These are phyloP conservation scores for Aleiodes testaceus DNA, from an alignment of 2,888 invertebrate genomes.

Conservation along the genomic window DNA sequence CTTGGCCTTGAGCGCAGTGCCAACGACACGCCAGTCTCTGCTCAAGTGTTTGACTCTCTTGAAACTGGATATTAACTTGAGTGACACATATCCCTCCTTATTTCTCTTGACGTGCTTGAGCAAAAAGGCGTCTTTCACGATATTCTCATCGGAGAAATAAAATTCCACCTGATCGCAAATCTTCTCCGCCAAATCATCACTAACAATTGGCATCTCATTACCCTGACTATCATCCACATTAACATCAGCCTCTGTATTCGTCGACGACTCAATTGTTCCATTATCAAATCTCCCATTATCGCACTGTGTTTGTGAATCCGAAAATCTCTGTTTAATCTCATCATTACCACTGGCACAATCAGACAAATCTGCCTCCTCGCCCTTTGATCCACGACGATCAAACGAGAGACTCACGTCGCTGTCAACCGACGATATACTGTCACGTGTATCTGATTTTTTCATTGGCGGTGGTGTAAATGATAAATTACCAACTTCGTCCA, in stretches of 20 bases:
- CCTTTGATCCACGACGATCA: conserved; percentile 74
- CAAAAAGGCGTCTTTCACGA: conserved; percentile 95
- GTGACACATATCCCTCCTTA: conserved; percentile 95
- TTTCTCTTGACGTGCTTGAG: conserved; percentile 95
- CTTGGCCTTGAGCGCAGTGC: conserved; percentile 86
- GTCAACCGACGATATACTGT: conserved; percentile 78
- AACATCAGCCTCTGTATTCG: not conserved
- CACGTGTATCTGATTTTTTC: conserved; percentile 76
- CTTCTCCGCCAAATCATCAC: conserved; percentile 84
- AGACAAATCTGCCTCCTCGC: conserved; percentile 77
- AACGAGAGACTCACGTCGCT: conserved; percentile 77
- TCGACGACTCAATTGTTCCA: not conserved
- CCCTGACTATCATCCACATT: conserved; percentile 26
- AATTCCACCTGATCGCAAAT: conserved; percentile 93
- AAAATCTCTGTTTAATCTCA: conserved; percentile 65
- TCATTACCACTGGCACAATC: conserved; percentile 83
- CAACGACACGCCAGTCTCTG: conserved; percentile 95
- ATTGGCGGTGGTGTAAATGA: conserved; percentile 72
- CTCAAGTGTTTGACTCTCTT: conserved; percentile 95
- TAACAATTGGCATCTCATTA: conserved; percentile 75
- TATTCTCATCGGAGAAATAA: conserved; percentile 96
- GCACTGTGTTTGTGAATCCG: not conserved
- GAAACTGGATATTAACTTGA: conserved; percentile 96
- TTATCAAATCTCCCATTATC: not conserved
- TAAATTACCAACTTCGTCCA: conserved; percentile 67